Percentiles rank a stretch among this genome's conserved stretches.
Conservation (phyloP, 1,140 invertebrate species). For the Ceratoteleas bidentatus region DNA sequence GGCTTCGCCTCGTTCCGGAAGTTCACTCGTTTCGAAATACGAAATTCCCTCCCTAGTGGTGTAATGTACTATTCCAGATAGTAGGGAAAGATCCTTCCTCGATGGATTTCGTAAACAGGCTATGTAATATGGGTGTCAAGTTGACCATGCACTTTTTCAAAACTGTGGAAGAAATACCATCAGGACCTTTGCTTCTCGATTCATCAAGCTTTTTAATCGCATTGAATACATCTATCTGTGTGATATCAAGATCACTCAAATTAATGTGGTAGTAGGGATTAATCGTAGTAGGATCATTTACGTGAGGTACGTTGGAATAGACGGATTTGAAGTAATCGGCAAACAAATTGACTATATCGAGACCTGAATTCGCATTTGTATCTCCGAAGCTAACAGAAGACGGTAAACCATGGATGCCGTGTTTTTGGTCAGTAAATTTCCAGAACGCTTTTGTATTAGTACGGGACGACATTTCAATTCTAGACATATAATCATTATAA, state of each 20-base stretch:
- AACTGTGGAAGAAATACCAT: neutral
- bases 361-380: neutral
- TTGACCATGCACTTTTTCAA: neutral
- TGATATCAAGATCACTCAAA: neutral
- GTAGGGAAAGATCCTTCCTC: neutral
- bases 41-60: too few relatives aligned
- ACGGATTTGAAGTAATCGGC: neutral
- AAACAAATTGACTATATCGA: neutral
- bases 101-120: neutral
- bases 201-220: neutral
- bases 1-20: too few relatives aligned
- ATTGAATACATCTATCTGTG: neutral
- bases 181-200: neutral
- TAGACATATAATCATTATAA: neutral
- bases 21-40: too few relatives aligned
- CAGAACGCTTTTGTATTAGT: neutral
- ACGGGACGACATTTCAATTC: neutral
- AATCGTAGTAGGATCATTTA: neutral
- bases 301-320: neutral
- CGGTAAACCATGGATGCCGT: neutral
- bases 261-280: neutral
- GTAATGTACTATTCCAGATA: too few relatives aligned
- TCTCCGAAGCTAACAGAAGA: neutral
- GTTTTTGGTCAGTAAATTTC: neutral
- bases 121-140: neutral